These are phyloP conservation scores for Caracal caracal DNA, from an alignment of 2,113 vertebrate species.

Conservation along the genomic window DNA sequence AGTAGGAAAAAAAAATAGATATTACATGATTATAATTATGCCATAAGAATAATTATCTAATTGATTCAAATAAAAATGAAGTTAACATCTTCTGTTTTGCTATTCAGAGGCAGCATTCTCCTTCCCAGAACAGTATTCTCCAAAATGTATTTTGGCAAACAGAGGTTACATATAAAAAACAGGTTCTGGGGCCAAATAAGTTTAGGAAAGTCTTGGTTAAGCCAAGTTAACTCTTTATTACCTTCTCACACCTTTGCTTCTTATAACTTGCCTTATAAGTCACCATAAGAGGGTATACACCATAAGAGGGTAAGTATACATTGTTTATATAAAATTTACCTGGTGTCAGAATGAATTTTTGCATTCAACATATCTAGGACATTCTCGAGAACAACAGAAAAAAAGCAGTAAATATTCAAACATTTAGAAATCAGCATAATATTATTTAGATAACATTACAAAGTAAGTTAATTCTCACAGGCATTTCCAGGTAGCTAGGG, in stretches of 20 bases:
- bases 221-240: neutral
- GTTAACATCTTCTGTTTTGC: neutral
- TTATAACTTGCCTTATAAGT: neutral
- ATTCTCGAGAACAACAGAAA: neutral
- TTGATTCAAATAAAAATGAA: conserved; percentile 23
- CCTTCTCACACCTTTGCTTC: neutral
- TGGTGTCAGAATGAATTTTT: neutral
- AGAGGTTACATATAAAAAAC: neutral
- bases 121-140: neutral
- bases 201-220: neutral
- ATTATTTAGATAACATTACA: neutral
- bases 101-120: neutral
- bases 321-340: neutral
- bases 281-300: neutral
- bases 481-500: neutral
- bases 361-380: neutral
- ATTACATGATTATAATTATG: neutral
- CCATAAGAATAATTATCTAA: neutral
- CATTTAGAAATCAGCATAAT: neutral
- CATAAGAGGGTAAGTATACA: neutral
- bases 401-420: neutral
- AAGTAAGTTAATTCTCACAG: neutral
- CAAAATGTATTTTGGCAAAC: neutral
- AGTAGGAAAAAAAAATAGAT: neutral
- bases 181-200: neutral